Percentiles rank a stretch among this genome's conserved stretches.
These are phyloP conservation scores for Hucho hucho DNA, from an alignment of 2,113 vertebrate genomes.

Conservation along the genomic window DNA sequence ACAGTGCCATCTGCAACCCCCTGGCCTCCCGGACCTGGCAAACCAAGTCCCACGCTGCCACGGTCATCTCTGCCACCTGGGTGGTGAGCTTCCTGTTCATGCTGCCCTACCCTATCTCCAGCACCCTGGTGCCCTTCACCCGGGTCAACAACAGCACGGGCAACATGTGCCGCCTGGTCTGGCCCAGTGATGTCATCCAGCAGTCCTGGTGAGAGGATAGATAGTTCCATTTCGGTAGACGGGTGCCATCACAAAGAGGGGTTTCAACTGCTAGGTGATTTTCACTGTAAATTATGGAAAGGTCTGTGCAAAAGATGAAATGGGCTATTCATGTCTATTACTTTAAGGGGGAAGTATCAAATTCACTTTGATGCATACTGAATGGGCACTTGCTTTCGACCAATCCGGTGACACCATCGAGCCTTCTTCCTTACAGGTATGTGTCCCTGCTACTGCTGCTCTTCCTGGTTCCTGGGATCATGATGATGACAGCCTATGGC, in stretches of 20 bases:
- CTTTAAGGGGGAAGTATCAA: no score
- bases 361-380: background rate
- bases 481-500: conserved; percentile 93
- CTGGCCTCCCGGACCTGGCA: conserved; percentile 93
- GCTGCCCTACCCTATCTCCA: conserved; percentile 94
- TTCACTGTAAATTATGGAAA: no score
- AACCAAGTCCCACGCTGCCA: conserved; percentile 93
- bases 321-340: no score
- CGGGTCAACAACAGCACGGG: conserved; percentile 88
- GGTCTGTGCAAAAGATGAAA: no score
- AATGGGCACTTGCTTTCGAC: background rate
- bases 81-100: conserved; percentile 87
- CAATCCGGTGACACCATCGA: background rate
- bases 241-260: no score
- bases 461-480: conserved; percentile 91
- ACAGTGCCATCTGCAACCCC: conserved; percentile 95
- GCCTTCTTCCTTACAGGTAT: conserved; percentile 77
- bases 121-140: conserved; percentile 86
- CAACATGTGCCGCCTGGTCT: conserved; percentile 90
- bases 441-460: conserved; percentile 88
- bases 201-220: conserved; percentile 86
- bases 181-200: conserved; percentile 85
- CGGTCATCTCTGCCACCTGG: conserved; percentile 93
- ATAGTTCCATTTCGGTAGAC: background rate
- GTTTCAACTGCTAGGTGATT: no score